Percentiles rank a stretch among this genome's conserved stretches.
Evolutionary conservation across 2,797 vertebrate species (phyloP).

Genomic region (Falco concolor): DNA sequence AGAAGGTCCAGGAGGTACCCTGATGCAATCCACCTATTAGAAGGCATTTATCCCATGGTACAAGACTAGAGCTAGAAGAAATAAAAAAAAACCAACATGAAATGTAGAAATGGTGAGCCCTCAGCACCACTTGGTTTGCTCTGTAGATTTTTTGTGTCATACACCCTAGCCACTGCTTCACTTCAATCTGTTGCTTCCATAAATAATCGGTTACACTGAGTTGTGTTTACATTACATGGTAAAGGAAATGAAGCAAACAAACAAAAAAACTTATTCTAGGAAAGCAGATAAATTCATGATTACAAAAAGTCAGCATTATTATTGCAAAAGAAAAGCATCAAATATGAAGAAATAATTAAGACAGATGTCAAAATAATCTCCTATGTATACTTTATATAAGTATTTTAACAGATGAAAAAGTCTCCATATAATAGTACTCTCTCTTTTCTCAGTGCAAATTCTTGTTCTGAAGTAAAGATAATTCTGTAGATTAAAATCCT

Average conservation of each 20-base stretch:
- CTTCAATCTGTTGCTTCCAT: not conserved
- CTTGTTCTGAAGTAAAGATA: not conserved
- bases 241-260: not conserved
- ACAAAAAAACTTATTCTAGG: not conserved
- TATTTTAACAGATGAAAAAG: not conserved
- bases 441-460: not conserved
- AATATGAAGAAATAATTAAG: not conserved
- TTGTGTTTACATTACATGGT: not conserved
- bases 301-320: not conserved
- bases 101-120: rapidly evolving
- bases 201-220: not conserved
- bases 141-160: not conserved
- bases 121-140: not conserved
- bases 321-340: not conserved
- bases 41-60: not conserved
- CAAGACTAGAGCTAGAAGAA: not conserved
- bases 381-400: not conserved
- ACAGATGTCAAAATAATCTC: not conserved
- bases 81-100: not conserved
- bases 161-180: not conserved
- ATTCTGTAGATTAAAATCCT: not conserved
- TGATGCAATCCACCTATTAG: not conserved
- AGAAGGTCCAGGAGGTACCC: not conserved
- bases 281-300: rapidly evolving
- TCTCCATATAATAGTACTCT: not conserved